Base-by-base conservation (phyloP, 2,113 vertebrate genomes). In the Morone saxatilis region DNA sequence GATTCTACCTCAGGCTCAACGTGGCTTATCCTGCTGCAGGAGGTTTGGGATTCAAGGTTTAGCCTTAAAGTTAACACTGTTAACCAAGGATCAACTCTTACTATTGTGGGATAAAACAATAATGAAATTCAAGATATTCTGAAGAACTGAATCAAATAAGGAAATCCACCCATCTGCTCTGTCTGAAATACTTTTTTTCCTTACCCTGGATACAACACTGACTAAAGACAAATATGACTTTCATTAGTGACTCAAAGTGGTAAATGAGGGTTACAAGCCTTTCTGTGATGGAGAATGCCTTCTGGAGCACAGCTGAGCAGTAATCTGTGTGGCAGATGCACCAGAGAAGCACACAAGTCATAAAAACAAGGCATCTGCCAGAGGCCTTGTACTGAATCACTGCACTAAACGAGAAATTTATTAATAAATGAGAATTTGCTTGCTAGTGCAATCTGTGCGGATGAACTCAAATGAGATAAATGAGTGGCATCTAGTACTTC, bases 311-410 rank as follows among this genome's bases (percentile, higher is more conserved):
- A 87, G 81, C 81, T 87, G 81, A 90, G 50, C 78, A 81, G 62
- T 83, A 78, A 89, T 88, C 88, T 86, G 86, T 80, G 86, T 38
- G 71, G 86, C 88, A 89, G 88, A 90, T 79, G 84, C 86, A 81
- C 82, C 71, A 81, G 80, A 72, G 83, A 79, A 38, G 76, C 65
- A 62, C 80, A 84, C 86, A 86, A 86, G 83, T 86, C 83, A 84
- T 80, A 83, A 82, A 86, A 88, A 86, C 80, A 66, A 77, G 87
- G 77, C 84, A 38, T 75, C 82, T 72, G 86, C 87, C 83, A 56
- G 78, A 66, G 86, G 83, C 88, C 85, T 71, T 14, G 67, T 13
- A 71, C 88, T 86, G 79, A 84, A 86, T 87, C 91, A 81, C 72
- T 11, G 81, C 76, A 54, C 78, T 60, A 88, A 89, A 89, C 45